A percentile compares a stretch with the other conserved stretches of the same genome.
Conservation (phyloP, 2,113 vertebrate species). For the Thryonomys swinderianus region DNA sequence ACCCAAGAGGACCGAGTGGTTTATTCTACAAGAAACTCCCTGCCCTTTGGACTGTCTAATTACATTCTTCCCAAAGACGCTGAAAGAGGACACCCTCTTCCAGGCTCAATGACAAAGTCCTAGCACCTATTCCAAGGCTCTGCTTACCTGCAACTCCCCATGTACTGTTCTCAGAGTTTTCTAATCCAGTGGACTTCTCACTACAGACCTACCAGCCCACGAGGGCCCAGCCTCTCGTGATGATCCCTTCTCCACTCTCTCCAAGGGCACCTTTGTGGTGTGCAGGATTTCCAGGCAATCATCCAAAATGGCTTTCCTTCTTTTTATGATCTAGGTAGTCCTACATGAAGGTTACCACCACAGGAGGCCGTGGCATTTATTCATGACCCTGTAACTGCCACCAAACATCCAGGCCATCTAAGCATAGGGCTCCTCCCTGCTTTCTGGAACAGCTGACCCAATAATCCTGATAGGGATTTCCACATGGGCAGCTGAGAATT, state of each 20-base stretch:
- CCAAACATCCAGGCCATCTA: not conserved
- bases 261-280: not conserved
- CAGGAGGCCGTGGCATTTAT: not conserved
- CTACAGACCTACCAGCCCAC: not conserved
- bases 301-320: accelerated
- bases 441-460: not conserved
- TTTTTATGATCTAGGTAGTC: not conserved
- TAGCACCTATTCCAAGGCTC: not conserved
- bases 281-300: not conserved
- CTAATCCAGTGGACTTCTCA: not conserved
- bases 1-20: not conserved
- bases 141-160: not conserved
- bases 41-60: not conserved
- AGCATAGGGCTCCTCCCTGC: not conserved
- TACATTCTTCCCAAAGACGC: not conserved
- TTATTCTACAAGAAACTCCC: not conserved
- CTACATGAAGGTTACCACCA: not conserved
- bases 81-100: not conserved
- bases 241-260: not conserved
- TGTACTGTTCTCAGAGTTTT: not conserved
- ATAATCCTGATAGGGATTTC: not conserved
- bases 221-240: not conserved
- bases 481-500: not conserved
- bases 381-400: not conserved
- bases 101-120: not conserved